Base-by-base conservation (phyloP, 2,797 vertebrate genomes). In the Clarias laeviceps region DNA sequence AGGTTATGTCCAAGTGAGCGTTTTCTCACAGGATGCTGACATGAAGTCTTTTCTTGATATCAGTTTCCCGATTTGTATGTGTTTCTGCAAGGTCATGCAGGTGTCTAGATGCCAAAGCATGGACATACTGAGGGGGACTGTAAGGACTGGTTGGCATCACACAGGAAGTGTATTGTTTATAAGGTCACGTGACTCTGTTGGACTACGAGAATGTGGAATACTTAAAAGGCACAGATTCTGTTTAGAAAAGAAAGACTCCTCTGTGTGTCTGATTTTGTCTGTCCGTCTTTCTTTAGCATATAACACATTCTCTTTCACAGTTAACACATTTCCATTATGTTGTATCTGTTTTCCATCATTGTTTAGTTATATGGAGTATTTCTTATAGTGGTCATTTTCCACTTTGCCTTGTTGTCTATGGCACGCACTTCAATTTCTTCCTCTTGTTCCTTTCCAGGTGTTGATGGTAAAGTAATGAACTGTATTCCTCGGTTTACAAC, bases 151-250 rank as follows among this genome's bases (percentile, higher is more conserved):
- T 57, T 83, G 73, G 69, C 82, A 86, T 86, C 81, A 86, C 83
- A 87, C 70, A 88, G 86, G 83, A 86, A 78, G 62, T 88, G 85
- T 50, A 88, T 88, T 89, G 83, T 90, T 83, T 37, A 82, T 65
- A 50, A 29, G 79, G 84, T 86, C 86, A 85, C 79, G 34, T 88
- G 84, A 85, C 82, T 79, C 76, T 61, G 73, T 34, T 62, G 82
- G 84, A 62, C 84, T 72, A 59, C 57, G 74, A 84, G 66, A 87
- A 85, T 68, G 80, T 81, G 50, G 62, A 84, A 34, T 77, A 54
- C 72, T 88, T 84, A 56, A 86, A 88, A 84, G 66, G 22, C 27
- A 76, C 80, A 84, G 85, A 73, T 85, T 27, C 70, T 85, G 76
- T 80, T 83, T 29, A 65, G 85, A 27, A 69, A 88, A 77, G 45